These are phyloP conservation scores for Paramormyrops hopkinsi DNA, from an alignment of 2,797 vertebrate species.

Conservation along the genomic window DNA sequence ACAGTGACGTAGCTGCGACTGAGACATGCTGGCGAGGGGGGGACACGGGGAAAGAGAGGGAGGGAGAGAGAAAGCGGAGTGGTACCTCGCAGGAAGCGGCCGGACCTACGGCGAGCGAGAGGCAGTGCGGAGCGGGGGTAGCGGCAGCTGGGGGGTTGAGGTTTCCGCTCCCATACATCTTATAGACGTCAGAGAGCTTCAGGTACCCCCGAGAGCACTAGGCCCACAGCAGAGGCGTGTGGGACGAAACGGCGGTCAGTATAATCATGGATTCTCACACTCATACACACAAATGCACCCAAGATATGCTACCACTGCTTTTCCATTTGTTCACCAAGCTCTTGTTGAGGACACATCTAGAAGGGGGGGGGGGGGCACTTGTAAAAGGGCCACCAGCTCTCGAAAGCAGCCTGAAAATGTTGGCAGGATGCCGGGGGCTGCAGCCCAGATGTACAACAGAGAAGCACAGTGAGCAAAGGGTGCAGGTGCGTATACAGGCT, in stretches of 20 bases:
- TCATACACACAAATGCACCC: background rate
- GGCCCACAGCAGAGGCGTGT: slow-evolving; percentile 1
- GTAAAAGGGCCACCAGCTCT: background rate
- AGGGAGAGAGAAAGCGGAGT: slow-evolving; percentile 42
- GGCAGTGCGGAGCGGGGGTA: slow-evolving; percentile 36
- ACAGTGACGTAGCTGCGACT: background rate
- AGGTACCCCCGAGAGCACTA: slow-evolving; percentile 42
- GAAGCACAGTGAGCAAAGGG: background rate
- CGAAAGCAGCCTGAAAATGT: background rate
- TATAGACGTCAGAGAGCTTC: slow-evolving; percentile 70
- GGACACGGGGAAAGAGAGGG: background rate
- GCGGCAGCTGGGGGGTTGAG: slow-evolving; percentile 45
- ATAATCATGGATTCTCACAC: slow-evolving; percentile 17
- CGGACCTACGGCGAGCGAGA: slow-evolving; percentile 46
- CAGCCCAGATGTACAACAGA: background rate
- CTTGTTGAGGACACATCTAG: background rate
- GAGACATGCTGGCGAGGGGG: background rate
- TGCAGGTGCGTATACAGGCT: background rate
- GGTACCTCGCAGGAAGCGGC: slow-evolving; percentile 51
- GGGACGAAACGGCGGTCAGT: slow-evolving; percentile 39
- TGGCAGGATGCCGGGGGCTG: background rate
- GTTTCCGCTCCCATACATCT: slow-evolving; percentile 50
- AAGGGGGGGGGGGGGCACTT: background rate
- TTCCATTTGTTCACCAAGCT: background rate
- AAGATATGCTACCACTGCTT: background rate